Conservation (phyloP, 1,140 invertebrate species). For the Cyphomyrmex costatus region DNA sequence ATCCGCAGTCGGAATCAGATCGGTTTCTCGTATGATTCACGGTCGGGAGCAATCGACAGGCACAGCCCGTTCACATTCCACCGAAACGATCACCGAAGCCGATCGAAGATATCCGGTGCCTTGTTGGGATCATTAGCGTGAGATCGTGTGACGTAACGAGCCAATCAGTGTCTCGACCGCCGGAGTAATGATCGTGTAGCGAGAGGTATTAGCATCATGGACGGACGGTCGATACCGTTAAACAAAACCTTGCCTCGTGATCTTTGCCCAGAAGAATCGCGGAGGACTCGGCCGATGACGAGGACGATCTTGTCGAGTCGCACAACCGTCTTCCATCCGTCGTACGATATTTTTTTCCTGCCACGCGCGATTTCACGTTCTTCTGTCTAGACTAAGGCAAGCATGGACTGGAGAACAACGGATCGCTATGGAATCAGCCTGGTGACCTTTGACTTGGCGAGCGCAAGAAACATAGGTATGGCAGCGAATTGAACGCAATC, state of each 20-base stretch:
- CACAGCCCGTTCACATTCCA: constrained; percentile 77
- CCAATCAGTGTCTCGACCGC: constrained; percentile 82
- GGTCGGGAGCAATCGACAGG: constrained; percentile 8
- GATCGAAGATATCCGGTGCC: constrained; percentile 82
- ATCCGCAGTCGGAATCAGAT: constrained; percentile 59
- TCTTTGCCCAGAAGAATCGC: constrained; percentile 76
- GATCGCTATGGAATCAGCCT: constrained; percentile 54
- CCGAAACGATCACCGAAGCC: constrained; percentile 79
- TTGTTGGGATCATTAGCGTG: constrained; percentile 84
- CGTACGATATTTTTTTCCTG: constrained; percentile 31
- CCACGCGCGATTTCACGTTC: constrained; percentile 9
- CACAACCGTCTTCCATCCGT: constrained; percentile 52
- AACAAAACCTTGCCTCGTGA: constrained; percentile 84
- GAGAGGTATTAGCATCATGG: constrained; percentile 83
- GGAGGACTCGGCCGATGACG: constrained; percentile 68
- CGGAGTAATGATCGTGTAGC: constrained; percentile 83
- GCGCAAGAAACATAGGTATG: constrained; percentile 41
- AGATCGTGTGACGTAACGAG: constrained; percentile 85
- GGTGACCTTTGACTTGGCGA: constrained; percentile 59
- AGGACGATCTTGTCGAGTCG: constrained; percentile 74
- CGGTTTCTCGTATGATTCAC: constrained; percentile 67
- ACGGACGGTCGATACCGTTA: constrained; percentile 83
- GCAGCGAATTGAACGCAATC: constrained; percentile 38
- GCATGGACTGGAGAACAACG: constrained; percentile 28
- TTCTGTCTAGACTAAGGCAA: constrained; percentile 28